These are phyloP conservation scores for Caradrina kadenii DNA, from an alignment of 2,888 invertebrate species.

Conservation along the genomic window DNA sequence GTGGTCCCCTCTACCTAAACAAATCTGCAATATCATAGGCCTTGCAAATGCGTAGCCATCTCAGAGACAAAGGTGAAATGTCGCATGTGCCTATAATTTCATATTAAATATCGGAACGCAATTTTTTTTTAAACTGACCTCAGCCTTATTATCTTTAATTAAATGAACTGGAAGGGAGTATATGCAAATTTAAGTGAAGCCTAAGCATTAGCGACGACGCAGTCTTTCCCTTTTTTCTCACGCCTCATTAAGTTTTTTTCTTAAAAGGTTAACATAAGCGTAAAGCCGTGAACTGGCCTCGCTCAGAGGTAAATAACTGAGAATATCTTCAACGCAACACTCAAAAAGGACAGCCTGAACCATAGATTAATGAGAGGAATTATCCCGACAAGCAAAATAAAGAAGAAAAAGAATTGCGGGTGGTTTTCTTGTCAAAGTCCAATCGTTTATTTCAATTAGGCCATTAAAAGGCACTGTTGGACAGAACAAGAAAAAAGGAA, in stretches of 20 bases:
- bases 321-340: conserved; percentile 69
- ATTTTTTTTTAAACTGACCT: conserved; percentile 23
- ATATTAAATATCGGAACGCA: not conserved
- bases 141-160: conserved; percentile 63
- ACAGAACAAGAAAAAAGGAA: no score
- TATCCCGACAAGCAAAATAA: conserved; percentile 28
- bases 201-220: conserved; percentile 59
- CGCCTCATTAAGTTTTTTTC: conserved; percentile 83
- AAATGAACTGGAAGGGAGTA: conserved; percentile 63
- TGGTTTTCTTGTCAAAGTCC: conserved; percentile 14
- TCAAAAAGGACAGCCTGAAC: conserved; percentile 53
- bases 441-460: no score
- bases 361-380: conserved; percentile 47
- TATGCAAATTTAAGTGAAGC: conserved; percentile 62
- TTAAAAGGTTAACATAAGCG: conserved; percentile 82
- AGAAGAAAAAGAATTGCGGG: conserved; percentile 2
- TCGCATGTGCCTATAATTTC: no score
- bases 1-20: no score
- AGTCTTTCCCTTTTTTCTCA: conserved; percentile 74
- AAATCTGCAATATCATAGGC: no score
- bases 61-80: no score
- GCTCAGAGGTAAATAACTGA: conserved; percentile 72
- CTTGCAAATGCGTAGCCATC: no score
- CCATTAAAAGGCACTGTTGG: no score
- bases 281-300: conserved; percentile 76